Base-by-base conservation (phyloP, 1,140 invertebrate genomes). In the Doryteuthis pealeii region DNA sequence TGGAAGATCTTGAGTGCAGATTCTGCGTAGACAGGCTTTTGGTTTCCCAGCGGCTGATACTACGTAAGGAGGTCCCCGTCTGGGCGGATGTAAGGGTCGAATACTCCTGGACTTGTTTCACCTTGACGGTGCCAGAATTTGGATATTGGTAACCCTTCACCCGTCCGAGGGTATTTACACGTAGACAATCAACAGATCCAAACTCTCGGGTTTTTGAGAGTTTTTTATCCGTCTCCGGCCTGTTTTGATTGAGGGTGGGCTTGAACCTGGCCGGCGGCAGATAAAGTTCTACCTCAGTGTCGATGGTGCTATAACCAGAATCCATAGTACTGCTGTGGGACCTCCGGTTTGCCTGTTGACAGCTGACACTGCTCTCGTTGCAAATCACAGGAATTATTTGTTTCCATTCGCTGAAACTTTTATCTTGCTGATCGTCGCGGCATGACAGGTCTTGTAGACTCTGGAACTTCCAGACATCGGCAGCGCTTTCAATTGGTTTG, bases 231-330 rank as follows among this genome's bases (percentile, higher is more conserved):
- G 26, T n/a, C 18, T 62, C 54, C 18, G 54, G 10, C 18, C 18
- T 62, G 54, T 62, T n/a, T 5, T 15, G 26, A 18, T 28, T 28
- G 18, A 28, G 66, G 8, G 66, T 26, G 3, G 22, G 22, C 30
- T 68, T 68, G 12, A 68, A 22, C 31, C 30, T 68, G 8, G 15
- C 31, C 10, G 66, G 31, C 8, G 66, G 18, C 22, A 22, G 5
- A 68, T 2, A 68, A 18, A 32, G 28, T 32, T 68, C 66, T 14
- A 33, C 30, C 30, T 68, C 66, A 28, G 66, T 68, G 32, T 68
- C 66, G 30, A 68, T 68, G 5, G 66, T 68, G 30, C 66, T 68
- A 68, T 68, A 68, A 32, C 66, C 66, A 31, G 66, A 68, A 33
- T 68, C 66, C 31, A 68, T 32, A 28, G 66, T 68, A 22, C 66